These are phyloP conservation scores for Mallotus villosus DNA, from an alignment of 2,797 vertebrate genomes.

Conservation along the genomic window DNA sequence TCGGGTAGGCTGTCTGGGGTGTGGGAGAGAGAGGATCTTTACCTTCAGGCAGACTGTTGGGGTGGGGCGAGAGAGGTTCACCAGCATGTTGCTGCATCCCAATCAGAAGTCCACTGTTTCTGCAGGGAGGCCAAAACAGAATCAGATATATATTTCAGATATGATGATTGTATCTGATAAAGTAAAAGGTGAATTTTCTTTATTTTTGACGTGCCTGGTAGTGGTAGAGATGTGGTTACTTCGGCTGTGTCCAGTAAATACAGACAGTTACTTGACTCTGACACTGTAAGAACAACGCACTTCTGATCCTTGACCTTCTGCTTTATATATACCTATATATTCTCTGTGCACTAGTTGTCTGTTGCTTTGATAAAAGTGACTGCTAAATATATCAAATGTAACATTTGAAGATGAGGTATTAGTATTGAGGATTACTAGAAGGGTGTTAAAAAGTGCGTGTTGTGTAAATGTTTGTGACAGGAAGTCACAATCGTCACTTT, in stretches of 20 bases:
- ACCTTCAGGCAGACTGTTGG: slow-evolving; percentile 7
- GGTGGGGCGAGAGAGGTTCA: background rate
- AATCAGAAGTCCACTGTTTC: background rate
- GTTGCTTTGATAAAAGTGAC: too few relatives aligned
- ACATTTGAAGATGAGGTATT: too few relatives aligned
- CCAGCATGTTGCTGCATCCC: background rate
- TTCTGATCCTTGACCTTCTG: too few relatives aligned
- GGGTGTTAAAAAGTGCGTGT: background rate
- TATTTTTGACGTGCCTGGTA: too few relatives aligned
- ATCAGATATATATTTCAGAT: background rate
- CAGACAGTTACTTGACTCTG: too few relatives aligned
- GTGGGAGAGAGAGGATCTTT: slow-evolving; percentile 4
- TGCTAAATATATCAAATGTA: too few relatives aligned
- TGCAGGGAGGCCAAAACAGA: background rate
- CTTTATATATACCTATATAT: too few relatives aligned
- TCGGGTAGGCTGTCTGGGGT: slow-evolving; percentile 21
- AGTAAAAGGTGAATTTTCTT: too few relatives aligned
- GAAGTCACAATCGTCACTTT: background rate
- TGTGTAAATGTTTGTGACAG: background rate
- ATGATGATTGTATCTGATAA: background rate
- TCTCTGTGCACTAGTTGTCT: too few relatives aligned
- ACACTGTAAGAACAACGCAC: too few relatives aligned
- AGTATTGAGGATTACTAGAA: background rate
- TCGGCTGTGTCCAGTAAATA: too few relatives aligned
- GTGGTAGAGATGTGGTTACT: too few relatives aligned